Evolutionary conservation across 1,140 invertebrate species (phyloP), one percentile per base, ranked within the genome.

Genomic region (Ephestia elutella): DNA sequence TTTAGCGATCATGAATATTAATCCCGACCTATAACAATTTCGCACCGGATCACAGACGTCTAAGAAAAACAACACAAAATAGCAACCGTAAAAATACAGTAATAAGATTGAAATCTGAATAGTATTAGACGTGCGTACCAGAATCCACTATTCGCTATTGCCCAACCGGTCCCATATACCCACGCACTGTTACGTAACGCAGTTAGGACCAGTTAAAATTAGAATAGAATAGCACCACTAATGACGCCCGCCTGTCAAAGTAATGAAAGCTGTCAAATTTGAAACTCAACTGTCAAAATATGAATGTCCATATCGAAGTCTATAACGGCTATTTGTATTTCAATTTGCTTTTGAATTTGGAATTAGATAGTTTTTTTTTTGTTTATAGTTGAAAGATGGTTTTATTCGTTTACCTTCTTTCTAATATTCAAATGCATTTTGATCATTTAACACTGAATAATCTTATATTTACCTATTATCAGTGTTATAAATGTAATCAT

Each of bases 211-310:
- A 35, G 32, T 35, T 61, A 58, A 73, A 76, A 74, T 76, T 75
- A 80, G 72, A 78, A 80, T 78, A 78, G 73, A 80, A 77, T 75
- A 53, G 19, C 13, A 73, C 65, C 61, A 65, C 70, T 77, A 73
- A 76, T 70, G 68, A 70, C 62, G 56, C 57, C 57, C 54, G 62
- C 32, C 54, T 75, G 66, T 73, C 69, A 72, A 68, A 69, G 60
- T 77, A 71, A 68, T 71, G 55, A 55, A 56, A 67, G 10, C 67
- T 70, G 60, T 68, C 68, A 65, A 57, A 60, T 54, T 53, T 53
- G 19, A n/a, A 19, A 50, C 49, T 19, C 35, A 57, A 48, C 32
- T 48, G 57, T 48, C 57, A 54, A 48, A 48, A 44, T 44, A 44
- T 15, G 13, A 44, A 44, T 44, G 7, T 44, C 38, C 38, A 15